Base-by-base conservation (phyloP, 2,888 invertebrate species). In the Heliconius ethilla region DNA sequence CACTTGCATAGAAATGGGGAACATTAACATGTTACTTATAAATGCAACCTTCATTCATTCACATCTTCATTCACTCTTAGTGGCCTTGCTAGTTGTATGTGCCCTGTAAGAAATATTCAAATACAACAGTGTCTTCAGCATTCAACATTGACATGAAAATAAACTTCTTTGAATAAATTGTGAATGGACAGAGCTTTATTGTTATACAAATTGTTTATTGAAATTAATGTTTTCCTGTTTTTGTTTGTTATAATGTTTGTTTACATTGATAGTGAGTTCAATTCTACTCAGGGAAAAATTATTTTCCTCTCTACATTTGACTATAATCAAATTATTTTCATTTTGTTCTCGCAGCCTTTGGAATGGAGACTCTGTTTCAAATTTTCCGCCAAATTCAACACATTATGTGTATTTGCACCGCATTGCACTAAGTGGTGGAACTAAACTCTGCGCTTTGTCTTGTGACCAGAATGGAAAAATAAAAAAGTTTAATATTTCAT, bases 101-200 rank as follows among this genome's bases (percentile, higher is more conserved):
- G 18, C 45, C 18, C 65, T 29, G 15, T n/a, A 67, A 63, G 13
- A 63, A 15, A 67, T 67, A 67, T 67, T 67, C 6, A 67, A 37
- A 67, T 37, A 29, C n/a, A 25, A 11, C 22, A n/a, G 22, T 22
- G 11, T 67, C 67, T 66, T 11, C 37, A n/a, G 11, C 37, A 37
- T 67, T 67, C 45, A 51, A 51, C 45, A 51, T 67, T 67, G 37
- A 67, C n/a, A 67, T 37, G 37, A 10, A 55, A 33, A 33, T 37
- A 10, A 13, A 63, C 63, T 15, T 63, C 25, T 25, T 63, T 13
- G 63, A 63, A 25, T 25, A 63, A 67, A n/a, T 37, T 67, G n/a
- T n/a, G 22, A 67, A 37, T 13, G 37, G 13, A 5, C n/a, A 29
- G n/a, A n/a, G 37, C 11, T 13, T n/a, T 67, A 67, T 37, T 37